Base-by-base conservation (phyloP, 2,113 vertebrate species). In the Martes martes region DNA sequence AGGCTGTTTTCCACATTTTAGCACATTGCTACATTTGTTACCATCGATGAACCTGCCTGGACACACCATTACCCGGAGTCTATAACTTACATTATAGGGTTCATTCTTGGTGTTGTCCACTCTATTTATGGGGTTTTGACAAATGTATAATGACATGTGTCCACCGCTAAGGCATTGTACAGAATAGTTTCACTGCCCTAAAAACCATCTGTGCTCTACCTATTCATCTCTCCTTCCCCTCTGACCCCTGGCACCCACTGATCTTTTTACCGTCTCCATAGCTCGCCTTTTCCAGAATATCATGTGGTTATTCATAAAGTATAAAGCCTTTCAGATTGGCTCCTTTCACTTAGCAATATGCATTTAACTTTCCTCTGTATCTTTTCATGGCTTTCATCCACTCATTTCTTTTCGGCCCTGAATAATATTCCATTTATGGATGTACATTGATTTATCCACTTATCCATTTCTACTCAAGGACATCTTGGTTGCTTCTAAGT, bases 221-320 rank as follows among this genome's bases (percentile, higher is more conserved):
- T 81, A 3, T 55, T 81, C 13, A 59, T 61, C 13, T 18, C 19
- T 50, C 4, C 21, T 33, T 78, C 2, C 10, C 11, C 3, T 19
- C 4, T 67, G 76, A 24, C 4, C 11, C 61, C 13, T 36, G 63
- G 55, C 36, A 80, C 39, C 39, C 36, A n/a, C 26, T 65, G 39
- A 69, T 42, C 59, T 90, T 95, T 81, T 50, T 47, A 45, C 7
- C 18, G 10, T 78, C 26, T 81, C 57, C 47, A 36, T 28, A 83
- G 7, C 80, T 59, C 94, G 36, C 69, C 36, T 80, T 84, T 97
- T 81, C 88, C 24, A 89, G 47, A 93, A 61, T 76, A 11, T 69
- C 23, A 61, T 67, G 1, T 21, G 45, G 39, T 91, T 89, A 63
- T 36, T 73, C 42, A 28, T 39, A 24, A 11, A 24, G 9, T 55